These are phyloP conservation scores for Peucedramus taeniatus DNA, from an alignment of 2,113 vertebrate genomes.

Conservation along the genomic window DNA sequence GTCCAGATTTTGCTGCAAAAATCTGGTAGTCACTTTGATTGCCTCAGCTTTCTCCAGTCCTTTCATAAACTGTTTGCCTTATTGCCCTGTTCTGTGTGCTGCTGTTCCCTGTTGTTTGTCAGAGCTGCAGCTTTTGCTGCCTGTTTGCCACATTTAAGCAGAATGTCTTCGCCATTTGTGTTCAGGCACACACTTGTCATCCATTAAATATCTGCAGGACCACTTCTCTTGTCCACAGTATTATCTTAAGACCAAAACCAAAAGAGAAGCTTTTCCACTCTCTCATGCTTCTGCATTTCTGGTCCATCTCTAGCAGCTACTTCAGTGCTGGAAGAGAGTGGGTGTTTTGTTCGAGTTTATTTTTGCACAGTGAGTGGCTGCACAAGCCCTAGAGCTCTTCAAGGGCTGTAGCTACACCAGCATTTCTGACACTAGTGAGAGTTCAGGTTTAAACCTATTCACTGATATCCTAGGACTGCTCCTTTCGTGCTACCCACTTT, in stretches of 20 bases:
- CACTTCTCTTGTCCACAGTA: not conserved
- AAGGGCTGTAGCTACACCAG: not conserved
- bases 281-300: not conserved
- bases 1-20: not conserved
- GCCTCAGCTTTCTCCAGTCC: not conserved
- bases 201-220: not conserved
- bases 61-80: not conserved
- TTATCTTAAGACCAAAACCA: not conserved
- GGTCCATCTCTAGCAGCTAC: not conserved
- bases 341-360: not conserved
- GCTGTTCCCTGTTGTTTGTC: not conserved
- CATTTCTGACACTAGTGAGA: not conserved
- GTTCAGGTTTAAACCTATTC: not conserved
- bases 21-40: not conserved
- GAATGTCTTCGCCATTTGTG: not conserved
- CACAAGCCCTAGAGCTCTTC: not conserved
- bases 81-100: not conserved
- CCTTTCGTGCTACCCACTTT: not conserved
- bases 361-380: not conserved
- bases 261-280: not conserved
- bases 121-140: not conserved
- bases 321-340: not conserved
- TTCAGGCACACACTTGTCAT: not conserved
- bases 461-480: not conserved
- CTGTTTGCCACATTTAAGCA: not conserved